Percentiles rank a stretch among this genome's conserved stretches.
These are phyloP conservation scores for Mesorhabditis belari DNA, from an alignment of 2,888 invertebrate genomes.

Conservation along the genomic window DNA sequence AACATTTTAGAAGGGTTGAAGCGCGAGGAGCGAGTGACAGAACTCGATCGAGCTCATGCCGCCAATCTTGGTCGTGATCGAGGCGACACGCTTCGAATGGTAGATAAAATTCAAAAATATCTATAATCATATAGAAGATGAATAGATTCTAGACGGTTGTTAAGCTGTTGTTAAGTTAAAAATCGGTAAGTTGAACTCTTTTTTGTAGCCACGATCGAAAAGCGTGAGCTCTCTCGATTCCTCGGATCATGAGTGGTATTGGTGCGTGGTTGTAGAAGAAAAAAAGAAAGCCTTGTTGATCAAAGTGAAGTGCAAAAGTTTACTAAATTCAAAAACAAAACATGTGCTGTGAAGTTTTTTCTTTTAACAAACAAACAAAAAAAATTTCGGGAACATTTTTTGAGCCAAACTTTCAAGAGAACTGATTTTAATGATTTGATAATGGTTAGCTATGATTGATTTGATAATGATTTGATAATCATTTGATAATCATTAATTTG, in stretches of 20 bases:
- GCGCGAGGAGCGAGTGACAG: not conserved
- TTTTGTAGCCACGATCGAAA: slow-evolving; percentile 20
- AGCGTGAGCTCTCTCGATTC: slow-evolving; percentile 23
- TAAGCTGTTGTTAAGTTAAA: too few relatives aligned
- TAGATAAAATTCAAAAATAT: too few relatives aligned
- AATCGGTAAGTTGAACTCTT: too few relatives aligned
- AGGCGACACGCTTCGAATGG: not conserved
- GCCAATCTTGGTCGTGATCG: not conserved
- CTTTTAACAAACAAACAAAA: not conserved
- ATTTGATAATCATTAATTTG: too few relatives aligned
- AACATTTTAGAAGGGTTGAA: not conserved
- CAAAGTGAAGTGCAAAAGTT: too few relatives aligned
- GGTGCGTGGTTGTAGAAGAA: too few relatives aligned
- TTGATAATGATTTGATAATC: too few relatives aligned
- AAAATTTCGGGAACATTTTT: not conserved
- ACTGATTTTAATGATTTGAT: not conserved
- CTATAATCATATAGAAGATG: not conserved
- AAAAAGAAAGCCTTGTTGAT: too few relatives aligned
- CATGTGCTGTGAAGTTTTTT: not conserved
- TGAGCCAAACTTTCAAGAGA: not conserved
- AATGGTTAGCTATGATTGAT: too few relatives aligned
- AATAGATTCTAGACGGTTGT: too few relatives aligned
- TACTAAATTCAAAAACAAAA: too few relatives aligned
- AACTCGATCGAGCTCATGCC: not conserved
- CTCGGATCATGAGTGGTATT: not conserved